These are phyloP conservation scores for Pseudomyrmex pallidus DNA, from an alignment of 1,140 invertebrate genomes.

Conservation along the genomic window DNA sequence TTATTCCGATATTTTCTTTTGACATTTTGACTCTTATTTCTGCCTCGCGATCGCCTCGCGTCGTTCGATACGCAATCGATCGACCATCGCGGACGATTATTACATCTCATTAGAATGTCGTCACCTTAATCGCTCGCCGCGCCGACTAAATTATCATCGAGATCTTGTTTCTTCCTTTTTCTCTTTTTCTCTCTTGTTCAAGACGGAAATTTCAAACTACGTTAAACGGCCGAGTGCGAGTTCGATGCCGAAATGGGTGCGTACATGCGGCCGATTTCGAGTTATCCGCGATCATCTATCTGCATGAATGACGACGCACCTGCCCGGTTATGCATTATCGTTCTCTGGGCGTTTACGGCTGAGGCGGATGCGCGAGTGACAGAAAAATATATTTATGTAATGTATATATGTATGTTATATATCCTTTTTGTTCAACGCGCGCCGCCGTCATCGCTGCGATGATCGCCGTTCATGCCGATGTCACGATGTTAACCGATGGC, in stretches of 20 bases:
- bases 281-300: constrained; percentile 74
- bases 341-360: constrained; percentile 35
- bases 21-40: background rate
- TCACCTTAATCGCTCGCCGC: constrained; percentile 66
- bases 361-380: constrained; percentile 51
- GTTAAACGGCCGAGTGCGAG: constrained; percentile 65
- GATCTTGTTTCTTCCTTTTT: constrained; percentile 42
- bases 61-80: constrained; percentile 12
- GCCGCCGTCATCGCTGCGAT: constrained; percentile 20
- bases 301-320: constrained; percentile 72
- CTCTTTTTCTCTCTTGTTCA: constrained; percentile 46
- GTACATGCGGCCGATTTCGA: constrained; percentile 60
- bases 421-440: constrained; percentile 5
- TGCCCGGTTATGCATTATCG: constrained; percentile 47
- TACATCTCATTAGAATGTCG: constrained; percentile 72
- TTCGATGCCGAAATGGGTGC: constrained; percentile 40
- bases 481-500: constrained; percentile 19
- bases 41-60: constrained; percentile 19
- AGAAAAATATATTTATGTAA: constrained; percentile 48
- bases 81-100: constrained; percentile 53
- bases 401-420: background rate
- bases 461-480: constrained; percentile 55
- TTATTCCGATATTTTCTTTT: constrained; percentile 3
- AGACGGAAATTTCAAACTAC: constrained; percentile 71
- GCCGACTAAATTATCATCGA: constrained; percentile 68